Conservation (phyloP, 2,888 invertebrate genomes). For the Cepaea hortensis region DNA sequence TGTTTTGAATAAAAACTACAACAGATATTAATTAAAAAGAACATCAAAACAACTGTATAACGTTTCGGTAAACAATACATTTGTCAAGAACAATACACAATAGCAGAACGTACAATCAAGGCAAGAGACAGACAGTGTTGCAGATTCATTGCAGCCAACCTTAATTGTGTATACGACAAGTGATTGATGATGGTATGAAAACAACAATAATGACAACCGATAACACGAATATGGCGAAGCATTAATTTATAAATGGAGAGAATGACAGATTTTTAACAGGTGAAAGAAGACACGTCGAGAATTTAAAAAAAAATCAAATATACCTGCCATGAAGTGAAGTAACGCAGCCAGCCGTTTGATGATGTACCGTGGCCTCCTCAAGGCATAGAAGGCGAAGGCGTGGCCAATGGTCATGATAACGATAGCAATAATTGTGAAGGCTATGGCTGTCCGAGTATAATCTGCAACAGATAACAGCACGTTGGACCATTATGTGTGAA, state of each 20-base stretch:
- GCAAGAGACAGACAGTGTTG: too few species aligned
- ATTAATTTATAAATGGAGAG: not conserved
- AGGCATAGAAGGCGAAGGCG: conserved; percentile 88
- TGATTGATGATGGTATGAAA: not conserved
- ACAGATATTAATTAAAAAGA: too few species aligned
- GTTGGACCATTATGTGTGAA: too few species aligned
- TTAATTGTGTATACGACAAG: too few species aligned
- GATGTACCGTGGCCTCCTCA: conserved; percentile 90
- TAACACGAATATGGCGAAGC: not conserved
- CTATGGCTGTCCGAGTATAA: conserved; percentile 88
- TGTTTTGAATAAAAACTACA: too few species aligned
- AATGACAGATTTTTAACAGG: not conserved
- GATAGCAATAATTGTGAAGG: conserved; percentile 88
- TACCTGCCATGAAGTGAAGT: conserved; percentile 88
- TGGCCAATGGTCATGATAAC: conserved; percentile 89
- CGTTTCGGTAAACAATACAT: too few species aligned
- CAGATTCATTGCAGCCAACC: too few species aligned
- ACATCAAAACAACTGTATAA: too few species aligned
- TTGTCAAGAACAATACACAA: too few species aligned
- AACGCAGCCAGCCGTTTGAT: conserved; percentile 90
- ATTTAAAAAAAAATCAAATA: not conserved
- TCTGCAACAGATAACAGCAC: conserved; percentile 78
- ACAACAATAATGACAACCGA: not conserved
- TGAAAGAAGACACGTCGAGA: not conserved
- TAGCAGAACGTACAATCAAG: too few species aligned